Conservation (phyloP, 2,888 invertebrate species). For the Ethmia dodecea region DNA sequence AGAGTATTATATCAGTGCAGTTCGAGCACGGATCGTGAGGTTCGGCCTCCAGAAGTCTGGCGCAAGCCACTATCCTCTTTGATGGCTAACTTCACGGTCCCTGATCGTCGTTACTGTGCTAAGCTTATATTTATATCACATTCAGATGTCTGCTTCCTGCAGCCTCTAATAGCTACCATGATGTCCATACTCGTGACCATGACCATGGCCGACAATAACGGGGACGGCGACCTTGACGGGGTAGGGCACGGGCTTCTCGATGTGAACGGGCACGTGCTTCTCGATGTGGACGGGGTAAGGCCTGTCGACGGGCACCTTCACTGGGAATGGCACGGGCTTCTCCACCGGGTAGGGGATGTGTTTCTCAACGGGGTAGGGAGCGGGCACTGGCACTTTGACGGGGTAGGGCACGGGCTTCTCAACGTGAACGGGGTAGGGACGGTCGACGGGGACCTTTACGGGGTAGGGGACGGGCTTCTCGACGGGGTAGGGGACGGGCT, state of each 20-base stretch:
- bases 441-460: constrained; percentile 79
- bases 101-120: constrained; percentile 56
- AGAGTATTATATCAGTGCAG: constrained; percentile 66
- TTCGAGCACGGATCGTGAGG: constrained; percentile 46
- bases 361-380: constrained; percentile 80
- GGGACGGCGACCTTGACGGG: constrained; percentile 80
- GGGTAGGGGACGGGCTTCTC: constrained; percentile 78
- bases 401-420: constrained; percentile 68
- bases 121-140: constrained; percentile 75
- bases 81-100: constrained; percentile 42
- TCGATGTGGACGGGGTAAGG: constrained; percentile 82
- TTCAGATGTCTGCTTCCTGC: constrained; percentile 72
- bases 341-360: constrained; percentile 82
- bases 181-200: constrained; percentile 71
- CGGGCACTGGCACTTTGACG: constrained; percentile 82
- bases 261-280: constrained; percentile 80
- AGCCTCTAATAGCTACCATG: constrained; percentile 74
- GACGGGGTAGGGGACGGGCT: constrained; percentile 79
- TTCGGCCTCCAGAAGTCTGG: constrained; percentile 36
- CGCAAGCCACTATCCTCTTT: constrained; percentile 47
- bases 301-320: constrained; percentile 80
- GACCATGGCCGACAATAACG: constrained; percentile 65
- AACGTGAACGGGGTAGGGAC: constrained; percentile 70
- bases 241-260: constrained; percentile 80
- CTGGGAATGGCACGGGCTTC: constrained; percentile 81